A percentile compares a stretch with the other conserved stretches of the same genome.
These are phyloP conservation scores for Melanogrammus aeglefinus DNA, from an alignment of 2,797 vertebrate genomes.

Conservation along the genomic window DNA sequence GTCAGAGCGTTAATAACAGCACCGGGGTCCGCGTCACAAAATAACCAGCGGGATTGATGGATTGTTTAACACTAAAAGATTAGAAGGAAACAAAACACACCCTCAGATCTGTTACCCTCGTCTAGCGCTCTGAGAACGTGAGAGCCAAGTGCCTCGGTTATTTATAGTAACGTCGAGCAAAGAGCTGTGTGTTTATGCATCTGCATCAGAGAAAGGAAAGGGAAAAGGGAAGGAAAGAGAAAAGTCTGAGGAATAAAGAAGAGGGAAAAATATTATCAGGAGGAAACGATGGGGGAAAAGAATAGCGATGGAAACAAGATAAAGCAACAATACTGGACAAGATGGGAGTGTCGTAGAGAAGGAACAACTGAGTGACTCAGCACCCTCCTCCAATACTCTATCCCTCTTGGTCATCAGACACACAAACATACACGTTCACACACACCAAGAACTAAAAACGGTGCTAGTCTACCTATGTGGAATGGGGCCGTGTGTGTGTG, in stretches of 20 bases:
- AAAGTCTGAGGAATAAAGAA: constrained; percentile 17
- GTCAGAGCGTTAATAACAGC: constrained; percentile 36
- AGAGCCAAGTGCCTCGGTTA: constrained; percentile 14
- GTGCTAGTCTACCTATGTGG: constrained; percentile 34
- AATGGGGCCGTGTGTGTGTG: constrained; percentile 33
- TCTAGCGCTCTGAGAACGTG: constrained; percentile 5
- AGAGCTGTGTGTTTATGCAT: constrained; percentile 30
- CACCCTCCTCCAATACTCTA: constrained; percentile 20
- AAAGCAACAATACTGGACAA: constrained; percentile 33
- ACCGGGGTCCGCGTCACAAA: constrained; percentile 40
- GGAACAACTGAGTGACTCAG: constrained; percentile 59
- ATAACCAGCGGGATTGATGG: constrained; percentile 47
- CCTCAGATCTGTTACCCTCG: constrained; percentile 31
- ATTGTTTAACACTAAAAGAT: constrained; percentile 41
- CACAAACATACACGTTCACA: not conserved
- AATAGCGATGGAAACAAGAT: constrained; percentile 49
- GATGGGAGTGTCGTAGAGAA: constrained; percentile 17
- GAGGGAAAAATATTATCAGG: constrained; percentile 23
- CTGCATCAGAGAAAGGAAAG: constrained; percentile 33
- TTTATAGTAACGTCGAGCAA: constrained; percentile 17
- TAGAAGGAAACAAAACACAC: constrained; percentile 45
- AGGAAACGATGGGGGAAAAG: constrained; percentile 39
- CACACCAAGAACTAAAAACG: constrained; percentile 12
- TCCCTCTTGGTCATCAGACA: not conserved
- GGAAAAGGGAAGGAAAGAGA: constrained; percentile 29